Conservation (phyloP, 2,797 vertebrate genomes). For the Danio tinwini region DNA sequence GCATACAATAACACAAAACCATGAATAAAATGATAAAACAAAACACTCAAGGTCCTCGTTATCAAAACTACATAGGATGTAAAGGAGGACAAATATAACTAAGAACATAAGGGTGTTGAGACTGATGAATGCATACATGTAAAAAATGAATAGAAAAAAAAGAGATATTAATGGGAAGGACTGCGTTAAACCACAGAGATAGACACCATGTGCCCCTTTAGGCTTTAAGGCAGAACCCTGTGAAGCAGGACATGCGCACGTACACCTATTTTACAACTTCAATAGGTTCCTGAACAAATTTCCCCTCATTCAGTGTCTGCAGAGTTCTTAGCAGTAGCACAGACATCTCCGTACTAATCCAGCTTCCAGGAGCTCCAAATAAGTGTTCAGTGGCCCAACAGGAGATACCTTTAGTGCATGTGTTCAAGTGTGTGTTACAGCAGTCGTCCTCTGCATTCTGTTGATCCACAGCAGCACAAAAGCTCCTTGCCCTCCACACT, state of each 20-base stretch:
- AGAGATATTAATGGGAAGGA: background rate
- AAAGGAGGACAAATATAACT: slow-evolving; percentile 11
- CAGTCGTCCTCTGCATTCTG: slow-evolving; percentile 91
- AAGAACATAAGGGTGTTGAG: background rate
- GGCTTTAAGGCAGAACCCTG: slow-evolving; percentile 4
- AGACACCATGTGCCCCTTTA: background rate
- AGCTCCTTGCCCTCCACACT: slow-evolving; percentile 97
- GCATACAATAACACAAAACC: slow-evolving; percentile 38
- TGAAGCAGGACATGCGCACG: background rate
- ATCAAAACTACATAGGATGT: slow-evolving; percentile 7
- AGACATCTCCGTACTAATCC: background rate
- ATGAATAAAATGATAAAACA: background rate
- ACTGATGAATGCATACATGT: background rate
- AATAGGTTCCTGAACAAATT: slow-evolving; percentile 7
- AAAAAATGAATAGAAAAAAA: slow-evolving; percentile 1
- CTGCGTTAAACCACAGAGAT: background rate
- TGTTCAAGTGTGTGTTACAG: slow-evolving; percentile 71
- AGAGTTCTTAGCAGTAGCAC: slow-evolving; percentile 18
- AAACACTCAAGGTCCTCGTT: background rate
- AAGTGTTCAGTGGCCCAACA: background rate
- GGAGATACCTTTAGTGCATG: slow-evolving; percentile 6
- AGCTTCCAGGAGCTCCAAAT: background rate
- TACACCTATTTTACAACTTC: background rate
- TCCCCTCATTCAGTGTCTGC: background rate
- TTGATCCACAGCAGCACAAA: slow-evolving; percentile 97